Evolutionary conservation across 2,888 invertebrate species (phyloP), one percentile per base, ranked within the genome.

Genomic region (Acanthoscelides obtectus): DNA sequence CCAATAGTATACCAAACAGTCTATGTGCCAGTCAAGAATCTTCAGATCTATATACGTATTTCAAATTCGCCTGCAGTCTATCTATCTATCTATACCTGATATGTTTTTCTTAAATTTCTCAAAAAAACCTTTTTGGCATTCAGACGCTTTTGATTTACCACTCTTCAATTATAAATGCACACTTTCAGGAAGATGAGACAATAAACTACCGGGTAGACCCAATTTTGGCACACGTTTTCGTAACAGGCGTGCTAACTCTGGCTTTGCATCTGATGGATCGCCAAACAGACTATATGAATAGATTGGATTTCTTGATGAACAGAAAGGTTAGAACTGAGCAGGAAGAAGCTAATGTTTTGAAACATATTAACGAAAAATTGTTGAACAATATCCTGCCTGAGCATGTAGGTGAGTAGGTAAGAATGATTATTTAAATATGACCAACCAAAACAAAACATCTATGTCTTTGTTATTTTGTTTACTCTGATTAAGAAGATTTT

Each of bases 361-460:
- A 95, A 76, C 92, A 92, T 78, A 93, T 97, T 0, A 98, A 97
- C 84, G 94, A 93, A 80, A 91, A 96, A 85, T 87, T 98, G 64
- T 88, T 98, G 64, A 92, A 95, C 81, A 98, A 98, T 83, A 98
- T 98, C 81, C 87, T 98, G 64, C 98, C 98, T 0, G 90, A 91
- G 21, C 97, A 97, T 85, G 98, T 98, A 76, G 97, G 94, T 94
- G 84, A 82, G 89, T 83, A 45, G 45, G 45, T 45, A 45, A 45
- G 45, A 45, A 45, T 1, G 17, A 12, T 45, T 25, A 8, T 8
- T 25, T 25, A 25, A 25, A 8, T n/a, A n/a, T n/a, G n/a, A n/a
- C n/a, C n/a, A n/a, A n/a, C n/a, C n/a, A n/a, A n/a, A n/a, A n/a
- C n/a, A n/a, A n/a, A n/a, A n/a, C n/a, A n/a, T n/a, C n/a, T n/a